Evolutionary conservation across 2,113 vertebrate species (phyloP).

Genomic region (Daboia siamensis): DNA sequence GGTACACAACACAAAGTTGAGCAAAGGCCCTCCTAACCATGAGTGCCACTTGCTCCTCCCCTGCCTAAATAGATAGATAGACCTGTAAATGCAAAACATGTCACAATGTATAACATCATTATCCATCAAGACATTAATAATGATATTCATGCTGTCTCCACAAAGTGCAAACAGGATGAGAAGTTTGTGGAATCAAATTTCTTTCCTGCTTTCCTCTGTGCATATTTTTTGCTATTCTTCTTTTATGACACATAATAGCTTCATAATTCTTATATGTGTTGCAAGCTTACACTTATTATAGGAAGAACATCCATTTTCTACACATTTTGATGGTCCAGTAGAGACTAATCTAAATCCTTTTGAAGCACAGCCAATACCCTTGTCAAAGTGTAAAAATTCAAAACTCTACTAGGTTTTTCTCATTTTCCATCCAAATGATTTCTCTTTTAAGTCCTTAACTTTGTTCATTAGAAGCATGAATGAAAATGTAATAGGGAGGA

Average conservation of each 20-base stretch:
- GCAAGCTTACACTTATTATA: not conserved
- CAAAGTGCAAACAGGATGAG: not conserved
- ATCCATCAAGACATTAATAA: not conserved
- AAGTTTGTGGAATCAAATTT: not conserved
- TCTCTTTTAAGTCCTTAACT: constrained; percentile 2
- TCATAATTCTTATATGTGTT: not conserved
- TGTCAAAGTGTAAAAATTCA: not conserved
- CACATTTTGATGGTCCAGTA: not conserved
- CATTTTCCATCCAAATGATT: constrained; percentile 20
- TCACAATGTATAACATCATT: not conserved
- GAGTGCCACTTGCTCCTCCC: no score
- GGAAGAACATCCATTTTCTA: not conserved
- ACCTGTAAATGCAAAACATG: not conserved
- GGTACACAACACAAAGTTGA: no score
- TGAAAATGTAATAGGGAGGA: not conserved
- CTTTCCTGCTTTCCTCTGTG: not conserved
- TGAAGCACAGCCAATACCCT: not conserved
- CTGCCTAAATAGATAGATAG: no score
- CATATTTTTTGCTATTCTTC: not conserved
- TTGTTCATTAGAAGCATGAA: constrained; percentile 14
- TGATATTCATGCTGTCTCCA: not conserved
- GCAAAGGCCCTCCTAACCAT: no score
- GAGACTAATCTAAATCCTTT: not conserved
- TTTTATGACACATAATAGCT: not conserved
- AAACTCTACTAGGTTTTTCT: not conserved